Percentiles rank a stretch among this genome's conserved stretches.
Conservation (phyloP, 30 jellyfish, hydroid and myxozoan genomes). For the Cassiopea xamachana region DNA sequence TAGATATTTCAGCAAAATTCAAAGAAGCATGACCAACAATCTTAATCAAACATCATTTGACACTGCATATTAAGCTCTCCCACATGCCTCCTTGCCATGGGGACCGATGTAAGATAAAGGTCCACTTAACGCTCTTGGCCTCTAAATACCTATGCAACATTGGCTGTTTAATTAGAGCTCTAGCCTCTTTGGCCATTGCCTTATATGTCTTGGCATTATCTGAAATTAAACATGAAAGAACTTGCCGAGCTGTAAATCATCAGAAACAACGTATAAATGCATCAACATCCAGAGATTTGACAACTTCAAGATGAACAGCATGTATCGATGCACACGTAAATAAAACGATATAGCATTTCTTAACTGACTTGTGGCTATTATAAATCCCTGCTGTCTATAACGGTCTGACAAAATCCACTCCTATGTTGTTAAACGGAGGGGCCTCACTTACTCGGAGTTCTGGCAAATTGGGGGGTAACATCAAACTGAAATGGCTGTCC, state of each 20-base stretch:
- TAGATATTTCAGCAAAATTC: too few relatives aligned
- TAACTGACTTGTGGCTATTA: background rate
- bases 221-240: background rate
- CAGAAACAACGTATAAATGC: slow-evolving; percentile 13
- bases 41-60: too few relatives aligned
- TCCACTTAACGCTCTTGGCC: too few relatives aligned
- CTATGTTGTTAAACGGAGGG: background rate
- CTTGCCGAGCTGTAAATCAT: slow-evolving; percentile 40
- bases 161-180: slow-evolving; percentile 5
- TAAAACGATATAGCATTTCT: slow-evolving; percentile 24
- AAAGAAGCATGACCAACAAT: too few relatives aligned
- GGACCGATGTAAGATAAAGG: too few relatives aligned
- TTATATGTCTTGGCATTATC: too few relatives aligned
- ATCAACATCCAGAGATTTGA: slow-evolving; percentile 13
- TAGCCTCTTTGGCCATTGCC: slow-evolving; percentile 1
- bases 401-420: background rate
- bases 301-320: slow-evolving; percentile 37
- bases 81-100: too few relatives aligned
- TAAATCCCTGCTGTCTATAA: background rate
- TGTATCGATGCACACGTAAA: slow-evolving; percentile 54
- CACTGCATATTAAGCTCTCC: too few relatives aligned
- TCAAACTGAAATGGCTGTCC: background rate
- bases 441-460: background rate
- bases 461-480: slow-evolving; percentile 1
- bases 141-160: too few relatives aligned